Base-by-base conservation (phyloP, 2,797 vertebrate species). In the Enteromius afrohamiltoni region DNA sequence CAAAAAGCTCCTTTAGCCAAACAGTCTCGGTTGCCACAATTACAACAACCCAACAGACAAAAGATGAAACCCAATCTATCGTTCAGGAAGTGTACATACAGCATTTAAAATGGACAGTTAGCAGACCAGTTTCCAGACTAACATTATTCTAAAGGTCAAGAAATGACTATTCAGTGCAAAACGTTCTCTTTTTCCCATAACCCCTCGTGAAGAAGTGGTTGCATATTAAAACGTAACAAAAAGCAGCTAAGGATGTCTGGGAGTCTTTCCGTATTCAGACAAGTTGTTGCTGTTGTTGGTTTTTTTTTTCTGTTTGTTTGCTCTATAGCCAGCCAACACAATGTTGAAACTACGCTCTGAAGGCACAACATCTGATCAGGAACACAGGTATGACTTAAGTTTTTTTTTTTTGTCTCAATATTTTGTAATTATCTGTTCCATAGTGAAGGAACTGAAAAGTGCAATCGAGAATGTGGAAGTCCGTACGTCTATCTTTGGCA, bases 321-420 rank as follows among this genome's bases (percentile, higher is more conserved):
- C 95, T 95, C 95, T 96, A 95, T 96, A 97, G 96, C 96, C 96
- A 96, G 96, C 96, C 96, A 96, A 93, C 95, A 55, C 94, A 53
- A 97, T 95, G 95, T 96, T 96, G 95, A 96, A 96, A 96, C 96
- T 97, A 97, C 96, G 97, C 96, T 98, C 96, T 95, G 95, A 99
- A 99, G 98, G 98, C 98, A 99, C 95, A 91, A 95, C 97, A 97
- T 97, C 96, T 98, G 96, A 98, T 97, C 96, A 93, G 95, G 96
- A 88, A 92, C 89, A 88, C 95, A 94, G 93, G 93, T 96, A 95
- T 95, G 94, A 95, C 93, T 93, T 94, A 94, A 93, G 53, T 64
- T 23, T 69, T 16, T 93, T 93, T 95, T n/a, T 40, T 64, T n/a
- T 93, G 88, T 92, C 96, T 93, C 49, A 51, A 95, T 6, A 14